Base-by-base conservation (phyloP, 2,888 invertebrate genomes). In the Rotaria socialis region DNA sequence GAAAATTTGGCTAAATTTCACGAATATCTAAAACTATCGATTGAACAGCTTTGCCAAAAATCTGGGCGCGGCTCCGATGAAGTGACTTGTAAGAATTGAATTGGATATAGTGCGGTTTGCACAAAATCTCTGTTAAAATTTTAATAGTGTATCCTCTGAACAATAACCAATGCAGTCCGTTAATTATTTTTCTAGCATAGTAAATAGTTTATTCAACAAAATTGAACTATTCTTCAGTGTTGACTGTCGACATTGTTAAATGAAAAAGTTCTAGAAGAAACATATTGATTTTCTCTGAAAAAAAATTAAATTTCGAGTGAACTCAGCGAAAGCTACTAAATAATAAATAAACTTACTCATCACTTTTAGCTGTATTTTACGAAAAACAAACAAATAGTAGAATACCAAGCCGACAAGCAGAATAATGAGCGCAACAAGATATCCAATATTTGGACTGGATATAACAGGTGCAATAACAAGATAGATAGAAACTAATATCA, bases 381-480 rank as follows among this genome's bases (percentile, higher is more conserved):
- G 41, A 43, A 43, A 75, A 41, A 75, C 75, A 75, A 75, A 41
- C 11, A 43, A 3, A 75, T 75, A 75, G 22, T 75, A 75, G 41
- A 75, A 35, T 24, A 75, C 22, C 35, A 84, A 47, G 19, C 84
- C 41, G 16, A 75, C 6, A 43, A 75, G 75, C 19, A 75, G 2
- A 75, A 75, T 75, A 75, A 41, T 24, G 19, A 43, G 5, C 22
- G 75, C 75, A 75, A 75, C 22, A 43, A 75, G 75, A 43, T 27
- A 75, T 19, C 75, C 75, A 75, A 43, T 43, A 75, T 75, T 75
- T 22, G 75, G 75, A 75, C 19, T 10, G n/a, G 41, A 41, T 41
- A 75, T 75, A 43, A 75, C 75, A 19, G 75, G 75, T 75, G 75
- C 75, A 41, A 75, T 75, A 10, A 75, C 43, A 19, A 75, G 43